phyloP scores from a whole-genome alignment of 2,113 vertebrate species.

The Barbus barbus region DNA sequence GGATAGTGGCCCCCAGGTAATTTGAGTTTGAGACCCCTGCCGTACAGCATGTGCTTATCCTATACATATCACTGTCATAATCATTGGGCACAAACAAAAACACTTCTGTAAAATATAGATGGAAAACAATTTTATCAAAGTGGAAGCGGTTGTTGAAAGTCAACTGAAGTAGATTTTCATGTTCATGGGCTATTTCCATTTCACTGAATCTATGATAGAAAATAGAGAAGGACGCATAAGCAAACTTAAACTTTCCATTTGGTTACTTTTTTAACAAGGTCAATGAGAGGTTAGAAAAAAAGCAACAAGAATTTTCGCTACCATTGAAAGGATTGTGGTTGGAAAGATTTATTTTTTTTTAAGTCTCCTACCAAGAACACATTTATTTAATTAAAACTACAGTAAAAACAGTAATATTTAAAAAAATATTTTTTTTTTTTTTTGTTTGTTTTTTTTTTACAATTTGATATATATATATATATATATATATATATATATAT shows the following conservation, averaged over 20 bases:
- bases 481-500: neutral
- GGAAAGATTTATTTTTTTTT: neutral
- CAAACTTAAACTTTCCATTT: neutral
- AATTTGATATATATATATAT: neutral
- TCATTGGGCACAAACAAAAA: neutral
- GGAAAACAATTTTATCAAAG: slow-evolving; percentile 15
- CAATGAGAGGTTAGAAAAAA: neutral
- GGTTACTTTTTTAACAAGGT: neutral
- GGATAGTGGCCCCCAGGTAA: neutral
- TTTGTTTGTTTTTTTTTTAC: neutral
- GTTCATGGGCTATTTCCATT: slow-evolving; percentile 18
- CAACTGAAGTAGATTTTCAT: slow-evolving; percentile 1
- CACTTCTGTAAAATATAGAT: neutral
- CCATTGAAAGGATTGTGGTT: neutral
- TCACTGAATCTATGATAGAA: neutral
- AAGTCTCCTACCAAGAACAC: neutral
- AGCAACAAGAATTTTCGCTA: neutral
- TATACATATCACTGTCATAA: neutral
- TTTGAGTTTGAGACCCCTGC: neutral
- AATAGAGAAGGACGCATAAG: neutral
- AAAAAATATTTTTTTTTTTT: neutral
- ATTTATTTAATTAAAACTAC: neutral
- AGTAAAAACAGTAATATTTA: neutral
- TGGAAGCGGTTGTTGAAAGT: neutral
- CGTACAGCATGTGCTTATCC: neutral